Percentiles rank a stretch among this genome's conserved stretches.
These are phyloP conservation scores for Acipenser transmontanus DNA, from an alignment of 2,797 vertebrate genomes.

Conservation along the genomic window DNA sequence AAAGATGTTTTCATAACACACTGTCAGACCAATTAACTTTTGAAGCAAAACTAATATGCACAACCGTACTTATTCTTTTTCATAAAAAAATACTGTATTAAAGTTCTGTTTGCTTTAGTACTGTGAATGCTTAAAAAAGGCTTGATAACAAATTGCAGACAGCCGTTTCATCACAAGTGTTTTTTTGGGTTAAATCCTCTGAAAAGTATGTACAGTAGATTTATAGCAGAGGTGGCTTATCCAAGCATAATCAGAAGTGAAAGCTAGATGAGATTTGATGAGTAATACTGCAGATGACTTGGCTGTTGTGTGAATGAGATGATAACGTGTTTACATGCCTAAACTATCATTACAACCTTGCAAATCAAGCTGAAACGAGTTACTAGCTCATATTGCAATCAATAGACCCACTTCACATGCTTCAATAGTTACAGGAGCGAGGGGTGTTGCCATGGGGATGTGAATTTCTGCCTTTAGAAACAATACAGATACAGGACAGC, in stretches of 20 bases:
- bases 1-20: too few species aligned
- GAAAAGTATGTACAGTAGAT: too few species aligned
- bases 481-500: slow-evolving; percentile 24
- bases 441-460: slow-evolving; percentile 60
- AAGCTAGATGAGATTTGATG: slow-evolving; percentile 27
- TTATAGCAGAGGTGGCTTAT: slow-evolving; percentile 24
- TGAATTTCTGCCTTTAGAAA: slow-evolving; percentile 51
- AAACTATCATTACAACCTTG: slow-evolving; percentile 50
- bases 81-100: too few species aligned
- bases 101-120: too few species aligned
- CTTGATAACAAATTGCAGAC: too few species aligned
- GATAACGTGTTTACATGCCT: slow-evolving; percentile 45
- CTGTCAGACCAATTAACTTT: too few species aligned
- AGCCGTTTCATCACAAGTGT: too few species aligned
- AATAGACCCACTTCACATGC: slow-evolving; percentile 38
- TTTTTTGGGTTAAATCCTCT: too few species aligned
- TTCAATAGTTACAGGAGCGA: slow-evolving; percentile 25
- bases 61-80: too few species aligned
- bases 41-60: too few species aligned
- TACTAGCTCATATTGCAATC: slow-evolving; percentile 53
- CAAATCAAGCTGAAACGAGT: slow-evolving; percentile 52
- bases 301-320: slow-evolving; percentile 43
- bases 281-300: slow-evolving; percentile 12
- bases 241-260: slow-evolving; percentile 49
- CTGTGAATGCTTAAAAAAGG: too few species aligned